These are phyloP conservation scores for Rhimphoctona megacephalus DNA, from an alignment of 2,888 invertebrate species.

Conservation along the genomic window DNA sequence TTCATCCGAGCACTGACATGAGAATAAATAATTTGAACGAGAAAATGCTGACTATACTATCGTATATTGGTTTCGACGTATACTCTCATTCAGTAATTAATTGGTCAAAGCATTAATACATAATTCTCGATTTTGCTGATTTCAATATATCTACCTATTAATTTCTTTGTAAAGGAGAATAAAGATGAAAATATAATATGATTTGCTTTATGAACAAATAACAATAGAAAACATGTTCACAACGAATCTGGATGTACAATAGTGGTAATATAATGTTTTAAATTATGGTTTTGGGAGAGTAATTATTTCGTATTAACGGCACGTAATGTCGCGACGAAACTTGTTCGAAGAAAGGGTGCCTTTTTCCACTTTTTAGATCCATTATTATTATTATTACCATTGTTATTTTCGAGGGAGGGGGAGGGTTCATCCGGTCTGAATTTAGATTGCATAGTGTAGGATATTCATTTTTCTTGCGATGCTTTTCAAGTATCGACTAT, in stretches of 20 bases:
- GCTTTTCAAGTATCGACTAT: neutral
- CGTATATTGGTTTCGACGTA: constrained; percentile 4
- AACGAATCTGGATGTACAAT: neutral
- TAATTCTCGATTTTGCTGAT: constrained; percentile 12
- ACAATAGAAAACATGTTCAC: neutral
- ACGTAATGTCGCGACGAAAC: neutral
- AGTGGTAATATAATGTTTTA: neutral
- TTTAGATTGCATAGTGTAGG: too few species aligned
- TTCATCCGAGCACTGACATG: constrained; percentile 8
- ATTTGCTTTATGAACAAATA: constrained; percentile 12
- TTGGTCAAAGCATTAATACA: constrained; percentile 29
- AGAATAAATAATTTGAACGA: constrained; percentile 24
- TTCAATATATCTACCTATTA: constrained; percentile 11
- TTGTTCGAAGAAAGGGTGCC: neutral
- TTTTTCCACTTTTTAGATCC: neutral
- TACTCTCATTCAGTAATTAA: constrained; percentile 31
- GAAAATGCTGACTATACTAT: constrained; percentile 42
- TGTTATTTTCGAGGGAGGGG: neutral
- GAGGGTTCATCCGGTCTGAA: too few species aligned
- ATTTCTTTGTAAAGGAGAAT: constrained; percentile 2
- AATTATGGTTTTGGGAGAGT: neutral
- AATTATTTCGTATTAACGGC: neutral
- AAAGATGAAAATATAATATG: neutral
- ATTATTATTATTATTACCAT: neutral
- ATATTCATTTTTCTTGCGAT: neutral